A percentile compares a stretch with the other conserved stretches of the same genome.
phyloP scores from a whole-genome alignment of 2,113 vertebrate species.

The Gymnocephalus cernua region DNA sequence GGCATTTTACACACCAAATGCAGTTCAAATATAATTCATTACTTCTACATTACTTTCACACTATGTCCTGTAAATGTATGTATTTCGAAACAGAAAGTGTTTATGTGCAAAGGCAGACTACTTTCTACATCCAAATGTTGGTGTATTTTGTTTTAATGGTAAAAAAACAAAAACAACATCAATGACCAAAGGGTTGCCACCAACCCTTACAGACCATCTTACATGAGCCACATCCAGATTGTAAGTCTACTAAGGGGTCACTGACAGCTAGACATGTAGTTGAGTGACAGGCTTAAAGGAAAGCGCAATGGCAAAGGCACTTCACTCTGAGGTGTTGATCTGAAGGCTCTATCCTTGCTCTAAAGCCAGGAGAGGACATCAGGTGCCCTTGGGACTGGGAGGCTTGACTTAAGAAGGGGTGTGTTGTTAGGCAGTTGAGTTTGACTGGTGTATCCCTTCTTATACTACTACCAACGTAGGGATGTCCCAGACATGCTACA shows the following conservation, averaged over 20 bases:
- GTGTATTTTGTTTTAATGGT: not conserved
- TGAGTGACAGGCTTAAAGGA: conserved; percentile 32
- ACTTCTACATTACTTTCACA: not conserved
- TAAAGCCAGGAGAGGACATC: conserved; percentile 51
- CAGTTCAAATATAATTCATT: not conserved
- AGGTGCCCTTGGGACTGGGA: conserved; percentile 63
- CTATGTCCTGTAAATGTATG: not conserved
- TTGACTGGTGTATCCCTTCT: conserved; percentile 48
- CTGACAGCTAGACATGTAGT: conserved; percentile 25
- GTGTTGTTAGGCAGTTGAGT: not conserved
- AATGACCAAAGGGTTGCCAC: not conserved
- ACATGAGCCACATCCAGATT: conserved; percentile 14
- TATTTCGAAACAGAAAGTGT: not conserved
- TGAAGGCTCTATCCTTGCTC: conserved; percentile 49
- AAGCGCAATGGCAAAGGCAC: conserved; percentile 29
- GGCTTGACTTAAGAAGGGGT: conserved; percentile 50
- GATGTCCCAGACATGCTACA: conserved; percentile 69
- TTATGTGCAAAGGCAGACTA: not conserved
- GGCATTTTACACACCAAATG: not conserved
- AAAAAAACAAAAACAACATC: not conserved
- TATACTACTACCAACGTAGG: conserved; percentile 46
- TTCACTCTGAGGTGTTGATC: conserved; percentile 67
- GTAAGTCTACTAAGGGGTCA: conserved; percentile 21
- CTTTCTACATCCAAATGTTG: not conserved
- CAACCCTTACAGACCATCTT: not conserved